phyloP scores from a whole-genome alignment of 2,797 vertebrate species.

The Sciurus carolinensis region DNA sequence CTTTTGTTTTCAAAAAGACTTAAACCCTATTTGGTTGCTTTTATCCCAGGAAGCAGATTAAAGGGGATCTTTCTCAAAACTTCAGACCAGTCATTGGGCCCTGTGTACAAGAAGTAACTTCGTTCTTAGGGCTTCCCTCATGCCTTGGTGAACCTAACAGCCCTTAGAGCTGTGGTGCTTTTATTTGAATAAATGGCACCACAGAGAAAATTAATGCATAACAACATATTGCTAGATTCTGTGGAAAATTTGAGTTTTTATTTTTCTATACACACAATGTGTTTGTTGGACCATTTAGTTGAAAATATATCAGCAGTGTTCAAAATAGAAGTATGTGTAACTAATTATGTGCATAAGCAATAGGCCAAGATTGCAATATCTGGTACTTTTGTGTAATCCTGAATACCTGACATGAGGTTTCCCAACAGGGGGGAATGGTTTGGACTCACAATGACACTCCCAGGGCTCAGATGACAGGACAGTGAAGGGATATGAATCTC shows the following conservation, averaged over 20 bases:
- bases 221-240: background rate
- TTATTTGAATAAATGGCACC: background rate
- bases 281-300: background rate
- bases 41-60: background rate
- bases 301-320: background rate
- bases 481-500: no score
- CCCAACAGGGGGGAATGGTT: background rate
- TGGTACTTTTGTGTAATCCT: background rate
- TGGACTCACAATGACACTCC: background rate
- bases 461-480: background rate
- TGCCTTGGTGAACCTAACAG: background rate
- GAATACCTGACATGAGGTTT: constrained; percentile 35
- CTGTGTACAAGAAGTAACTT: background rate
- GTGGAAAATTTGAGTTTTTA: constrained; percentile 32
- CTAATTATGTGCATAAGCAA: constrained; percentile 40
- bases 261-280: background rate
- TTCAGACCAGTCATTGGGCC: background rate
- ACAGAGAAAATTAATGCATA: background rate
- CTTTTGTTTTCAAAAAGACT: background rate
- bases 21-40: background rate
- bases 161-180: background rate
- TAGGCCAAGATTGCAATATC: constrained; percentile 1
- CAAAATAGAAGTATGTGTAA: constrained; percentile 46
- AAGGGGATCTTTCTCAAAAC: background rate
- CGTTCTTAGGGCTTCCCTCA: background rate